Evolutionary conservation across 2,113 vertebrate species (phyloP), one percentile per base, ranked within the genome.

Genomic region (Morone chrysops): DNA sequence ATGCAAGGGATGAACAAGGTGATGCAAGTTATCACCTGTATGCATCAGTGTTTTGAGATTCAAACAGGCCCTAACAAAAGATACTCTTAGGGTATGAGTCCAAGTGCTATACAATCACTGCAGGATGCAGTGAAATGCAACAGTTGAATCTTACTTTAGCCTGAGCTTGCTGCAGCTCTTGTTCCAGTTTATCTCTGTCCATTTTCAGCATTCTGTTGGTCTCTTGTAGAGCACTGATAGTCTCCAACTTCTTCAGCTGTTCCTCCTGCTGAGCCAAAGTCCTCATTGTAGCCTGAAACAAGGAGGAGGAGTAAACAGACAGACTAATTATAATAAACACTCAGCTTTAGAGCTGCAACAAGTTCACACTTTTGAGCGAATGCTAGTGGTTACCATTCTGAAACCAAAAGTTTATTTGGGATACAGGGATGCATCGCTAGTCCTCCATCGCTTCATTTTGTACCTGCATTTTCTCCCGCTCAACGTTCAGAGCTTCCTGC

Each of bases 381-480:
- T 17, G 3, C 57, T 36, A 59, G 22, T 13, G 11, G 25, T 11
- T 6, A 60, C 25, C 13, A 61, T 61, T 8, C 31, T 8, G 18
- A 36, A 59, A 16, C 13, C 31, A 60, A 60, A 38, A 38, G 31
- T 38, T 36, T 9, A 38, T 16, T 22, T 47, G 1, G 45, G 6
- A 47, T 2, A 47, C 20, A 47, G 11, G 20, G 43, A 67, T 48
- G 43, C 4, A 10, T 48, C 3, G 25, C 41, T 63, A 1, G 7
- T 11, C 7, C 18, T 31, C 9, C 8, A n/a, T 41, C 8, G 0
- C 40, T 73, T 25, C 1, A 45, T 31, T 43, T 61, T 70, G 77
- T 65, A 99, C 98, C 97, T 99, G 98, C 89, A 98, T 96, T 68
- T 96, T 99, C 75, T 97, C 97, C 38, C 98, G 96, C 91, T 99